A percentile compares a stretch with the other conserved stretches of the same genome.
phyloP scores from a whole-genome alignment of 2,888 invertebrate species.

The Temnothorax rugatulus region DNA sequence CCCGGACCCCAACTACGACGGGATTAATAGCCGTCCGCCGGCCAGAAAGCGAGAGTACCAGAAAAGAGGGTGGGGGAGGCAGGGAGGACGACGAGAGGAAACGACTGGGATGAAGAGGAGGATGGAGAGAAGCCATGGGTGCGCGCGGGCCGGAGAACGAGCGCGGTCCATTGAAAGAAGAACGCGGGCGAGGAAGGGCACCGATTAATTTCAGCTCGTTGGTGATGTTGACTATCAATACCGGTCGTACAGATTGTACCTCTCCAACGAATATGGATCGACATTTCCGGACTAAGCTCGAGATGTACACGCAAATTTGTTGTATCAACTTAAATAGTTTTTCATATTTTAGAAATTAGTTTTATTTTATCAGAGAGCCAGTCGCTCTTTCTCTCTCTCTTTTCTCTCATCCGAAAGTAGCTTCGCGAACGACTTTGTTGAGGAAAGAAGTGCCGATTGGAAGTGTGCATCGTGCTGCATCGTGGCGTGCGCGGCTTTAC shows the following conservation, averaged over 20 bases:
- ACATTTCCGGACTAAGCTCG: neutral
- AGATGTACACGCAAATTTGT: neutral
- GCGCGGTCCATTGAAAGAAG: constrained; percentile 63
- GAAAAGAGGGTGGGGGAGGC: constrained; percentile 38
- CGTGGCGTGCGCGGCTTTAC: neutral
- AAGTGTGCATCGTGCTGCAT: neutral
- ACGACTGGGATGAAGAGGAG: constrained; percentile 33
- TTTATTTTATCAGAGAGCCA: neutral
- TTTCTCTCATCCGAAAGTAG: neutral
- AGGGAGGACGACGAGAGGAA: constrained; percentile 11
- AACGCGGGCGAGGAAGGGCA: constrained; percentile 67
- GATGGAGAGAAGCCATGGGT: constrained; percentile 29
- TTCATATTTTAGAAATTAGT: neutral
- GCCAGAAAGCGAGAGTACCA: constrained; percentile 52
- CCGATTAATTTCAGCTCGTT: constrained; percentile 76
- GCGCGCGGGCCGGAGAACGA: constrained; percentile 15
- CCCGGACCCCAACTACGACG: constrained; percentile 76
- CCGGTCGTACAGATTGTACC: neutral
- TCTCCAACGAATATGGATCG: neutral
- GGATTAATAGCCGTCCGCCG: constrained; percentile 78
- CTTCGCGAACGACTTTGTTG: neutral
- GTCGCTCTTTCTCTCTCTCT: neutral
- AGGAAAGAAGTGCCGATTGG: neutral
- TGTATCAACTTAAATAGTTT: neutral
- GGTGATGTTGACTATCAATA: constrained; percentile 45